Evolutionary conservation across 2,113 vertebrate genomes (phyloP).

Genomic region (Sterna hirundo): DNA sequence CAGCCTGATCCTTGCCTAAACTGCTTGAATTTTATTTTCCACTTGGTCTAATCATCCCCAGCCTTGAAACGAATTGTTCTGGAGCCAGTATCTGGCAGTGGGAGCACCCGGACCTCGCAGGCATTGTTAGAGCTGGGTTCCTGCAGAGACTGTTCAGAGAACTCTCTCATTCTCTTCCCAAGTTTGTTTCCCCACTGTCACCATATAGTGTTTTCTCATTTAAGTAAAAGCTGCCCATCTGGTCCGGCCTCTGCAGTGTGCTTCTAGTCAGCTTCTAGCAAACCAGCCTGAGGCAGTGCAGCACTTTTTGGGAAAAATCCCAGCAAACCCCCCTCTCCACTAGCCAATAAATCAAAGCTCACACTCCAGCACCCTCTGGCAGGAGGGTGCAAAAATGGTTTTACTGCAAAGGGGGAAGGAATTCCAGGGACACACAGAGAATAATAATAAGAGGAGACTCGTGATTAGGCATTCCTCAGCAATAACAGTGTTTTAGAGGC

Average conservation of each 20-base stretch:
- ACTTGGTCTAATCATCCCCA: slow-evolving; percentile 3
- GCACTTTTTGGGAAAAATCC: slow-evolving; percentile 5
- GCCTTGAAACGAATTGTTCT: slow-evolving; percentile 23
- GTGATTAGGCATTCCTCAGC: not conserved
- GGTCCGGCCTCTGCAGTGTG: not conserved
- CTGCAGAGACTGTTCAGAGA: not conserved
- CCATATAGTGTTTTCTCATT: not conserved
- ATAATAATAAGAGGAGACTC: not conserved
- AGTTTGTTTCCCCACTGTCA: not conserved
- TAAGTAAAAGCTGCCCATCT: slow-evolving; percentile 31
- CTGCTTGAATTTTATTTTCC: slow-evolving; percentile 35
- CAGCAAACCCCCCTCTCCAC: not conserved
- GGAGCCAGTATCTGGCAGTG: slow-evolving; percentile 6
- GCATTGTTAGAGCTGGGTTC: slow-evolving; percentile 18
- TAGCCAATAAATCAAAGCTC: not conserved
- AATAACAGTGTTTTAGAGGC: not conserved
- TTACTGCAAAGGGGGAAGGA: not conserved
- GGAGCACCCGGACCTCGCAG: not conserved
- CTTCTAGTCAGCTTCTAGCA: slow-evolving; percentile 8
- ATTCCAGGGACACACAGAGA: not conserved
- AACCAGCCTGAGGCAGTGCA: not conserved
- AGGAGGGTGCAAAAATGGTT: not conserved
- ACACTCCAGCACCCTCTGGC: not conserved
- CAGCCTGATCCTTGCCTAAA: not conserved
- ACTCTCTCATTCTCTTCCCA: not conserved